Evolutionary conservation across 2,113 vertebrate genomes (phyloP).

Genomic region (Propithecus coquereli): DNA sequence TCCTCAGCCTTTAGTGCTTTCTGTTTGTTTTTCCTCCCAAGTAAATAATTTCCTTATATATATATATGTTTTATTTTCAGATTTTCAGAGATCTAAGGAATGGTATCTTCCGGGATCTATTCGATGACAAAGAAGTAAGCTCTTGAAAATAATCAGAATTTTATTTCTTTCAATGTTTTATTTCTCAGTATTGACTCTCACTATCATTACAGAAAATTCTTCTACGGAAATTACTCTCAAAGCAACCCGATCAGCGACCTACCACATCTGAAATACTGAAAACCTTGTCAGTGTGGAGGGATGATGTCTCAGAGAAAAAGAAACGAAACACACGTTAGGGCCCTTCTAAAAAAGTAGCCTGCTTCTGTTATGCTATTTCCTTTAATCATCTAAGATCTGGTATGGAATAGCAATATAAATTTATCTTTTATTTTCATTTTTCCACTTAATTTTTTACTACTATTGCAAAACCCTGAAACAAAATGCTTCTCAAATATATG

Average conservation of each 20-base stretch:
- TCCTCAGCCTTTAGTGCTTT: background rate
- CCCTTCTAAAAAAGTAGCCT: background rate
- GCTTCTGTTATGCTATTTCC: background rate
- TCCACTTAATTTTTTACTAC: background rate
- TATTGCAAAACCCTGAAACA: background rate
- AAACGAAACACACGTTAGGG: background rate
- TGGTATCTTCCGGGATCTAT: background rate
- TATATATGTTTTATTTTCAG: conserved; percentile 47
- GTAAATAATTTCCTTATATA: background rate
- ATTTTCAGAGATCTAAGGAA: background rate
- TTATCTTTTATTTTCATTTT: background rate
- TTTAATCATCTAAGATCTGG: background rate
- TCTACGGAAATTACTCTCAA: conserved; percentile 55
- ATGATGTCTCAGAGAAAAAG: background rate
- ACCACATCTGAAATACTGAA: conserved; percentile 28
- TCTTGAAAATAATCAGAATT: conserved; percentile 37
- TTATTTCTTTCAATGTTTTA: conserved; percentile 1
- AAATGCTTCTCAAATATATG: background rate
- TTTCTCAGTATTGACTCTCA: conserved; percentile 4
- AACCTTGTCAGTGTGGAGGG: conserved; percentile 45
- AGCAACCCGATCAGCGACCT: conserved; percentile 22
- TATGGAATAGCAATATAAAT: background rate
- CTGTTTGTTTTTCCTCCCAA: conserved; percentile 19
- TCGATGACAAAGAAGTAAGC: conserved; percentile 66
- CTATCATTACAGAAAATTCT: conserved; percentile 64